Percentiles rank a stretch among this genome's conserved stretches.
Evolutionary conservation across 2,888 invertebrate genomes (phyloP).

Genomic region (Heliconius cydno): DNA sequence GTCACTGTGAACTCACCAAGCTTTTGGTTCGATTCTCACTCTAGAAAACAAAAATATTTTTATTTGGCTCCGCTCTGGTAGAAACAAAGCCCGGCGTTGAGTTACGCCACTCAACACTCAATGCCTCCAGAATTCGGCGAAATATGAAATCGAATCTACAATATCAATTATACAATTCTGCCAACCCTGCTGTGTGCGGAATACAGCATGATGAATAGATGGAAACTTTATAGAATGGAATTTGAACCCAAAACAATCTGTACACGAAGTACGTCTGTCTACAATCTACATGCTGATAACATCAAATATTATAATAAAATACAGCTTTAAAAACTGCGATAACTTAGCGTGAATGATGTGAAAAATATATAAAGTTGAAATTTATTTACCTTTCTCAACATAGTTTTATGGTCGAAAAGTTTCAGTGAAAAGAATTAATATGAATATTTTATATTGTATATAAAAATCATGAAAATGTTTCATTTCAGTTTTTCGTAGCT

Average conservation of each 20-base stretch:
- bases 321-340: not conserved
- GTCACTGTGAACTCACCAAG: not conserved
- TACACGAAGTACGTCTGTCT: not conserved
- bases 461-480: slow-evolving; percentile 29
- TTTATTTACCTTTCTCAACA: slow-evolving; percentile 12
- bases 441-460: slow-evolving; percentile 24
- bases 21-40: no score
- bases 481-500: slow-evolving; percentile 20
- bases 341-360: slow-evolving; percentile 5
- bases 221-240: not conserved
- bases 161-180: no score
- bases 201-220: not conserved
- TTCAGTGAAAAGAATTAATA: not conserved
- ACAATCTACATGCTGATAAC: not conserved
- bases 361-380: slow-evolving; percentile 1
- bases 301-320: slow-evolving; percentile 1
- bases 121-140: no score
- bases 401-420: slow-evolving; percentile 23
- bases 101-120: no score
- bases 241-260: not conserved
- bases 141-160: no score
- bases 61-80: no score
- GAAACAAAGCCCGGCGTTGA: no score
- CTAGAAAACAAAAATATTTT: no score
- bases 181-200: no score